A percentile compares a stretch with the other conserved stretches of the same genome.
Conservation (phyloP, 2,113 vertebrate genomes). For the Enhydra lutris region DNA sequence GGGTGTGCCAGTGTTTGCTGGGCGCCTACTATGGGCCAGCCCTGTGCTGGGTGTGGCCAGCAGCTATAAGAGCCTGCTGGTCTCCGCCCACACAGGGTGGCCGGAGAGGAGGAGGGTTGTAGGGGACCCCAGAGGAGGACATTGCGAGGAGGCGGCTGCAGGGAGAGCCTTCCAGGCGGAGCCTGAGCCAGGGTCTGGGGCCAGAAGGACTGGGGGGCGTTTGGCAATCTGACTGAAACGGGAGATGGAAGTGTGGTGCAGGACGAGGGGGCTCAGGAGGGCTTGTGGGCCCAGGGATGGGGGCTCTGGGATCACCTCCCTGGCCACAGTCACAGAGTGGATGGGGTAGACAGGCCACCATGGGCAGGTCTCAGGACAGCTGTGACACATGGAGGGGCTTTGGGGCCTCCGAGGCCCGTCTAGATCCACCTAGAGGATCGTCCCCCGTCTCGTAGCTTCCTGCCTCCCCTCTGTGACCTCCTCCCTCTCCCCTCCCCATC, state of each 20-base stretch:
- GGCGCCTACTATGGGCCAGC: accelerated
- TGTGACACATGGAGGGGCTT: accelerated
- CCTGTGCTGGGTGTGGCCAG: no score
- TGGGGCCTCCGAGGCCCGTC: accelerated
- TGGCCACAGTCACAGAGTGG: no score
- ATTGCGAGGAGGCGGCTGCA: accelerated
- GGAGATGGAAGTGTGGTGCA: background rate
- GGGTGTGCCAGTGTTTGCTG: accelerated
- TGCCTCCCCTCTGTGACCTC: background rate
- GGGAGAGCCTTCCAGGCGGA: background rate
- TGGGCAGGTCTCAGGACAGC: background rate
- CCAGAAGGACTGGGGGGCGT: background rate
- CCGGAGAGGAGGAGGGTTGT: accelerated
- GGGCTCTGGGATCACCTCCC: background rate
- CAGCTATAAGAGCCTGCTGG: accelerated
- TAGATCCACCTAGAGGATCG: accelerated
- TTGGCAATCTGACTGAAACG: background rate
- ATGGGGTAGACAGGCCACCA: background rate
- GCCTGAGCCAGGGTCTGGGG: background rate
- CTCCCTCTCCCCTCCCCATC: accelerated
- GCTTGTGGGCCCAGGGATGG: accelerated
- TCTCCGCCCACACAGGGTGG: background rate
- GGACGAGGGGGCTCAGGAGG: background rate
- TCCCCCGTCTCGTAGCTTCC: background rate
- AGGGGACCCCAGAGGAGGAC: background rate